Conservation (phyloP, 1,140 invertebrate species). For the Archegozetes longisetosus region DNA sequence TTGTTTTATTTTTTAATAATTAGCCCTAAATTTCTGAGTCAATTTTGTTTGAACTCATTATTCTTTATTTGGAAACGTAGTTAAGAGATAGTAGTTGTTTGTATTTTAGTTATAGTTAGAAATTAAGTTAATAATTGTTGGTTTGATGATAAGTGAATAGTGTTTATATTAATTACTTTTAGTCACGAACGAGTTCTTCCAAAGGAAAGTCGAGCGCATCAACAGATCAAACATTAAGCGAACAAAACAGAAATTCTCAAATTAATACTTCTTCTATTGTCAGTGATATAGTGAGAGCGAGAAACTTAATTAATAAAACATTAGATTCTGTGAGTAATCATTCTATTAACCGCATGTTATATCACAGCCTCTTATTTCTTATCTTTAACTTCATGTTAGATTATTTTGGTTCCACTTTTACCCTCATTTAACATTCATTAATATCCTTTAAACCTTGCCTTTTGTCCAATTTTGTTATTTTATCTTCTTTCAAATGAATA, state of each 20-base stretch:
- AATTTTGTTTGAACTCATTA: no score
- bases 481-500: neutral
- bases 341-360: neutral
- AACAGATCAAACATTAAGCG: no score
- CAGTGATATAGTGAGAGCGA: slow-evolving; percentile 10
- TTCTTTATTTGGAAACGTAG: no score
- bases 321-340: slow-evolving; percentile 14
- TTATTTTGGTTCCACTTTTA: neutral
- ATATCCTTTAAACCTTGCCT: neutral
- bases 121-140: no score
- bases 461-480: neutral
- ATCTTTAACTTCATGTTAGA: neutral
- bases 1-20: no score
- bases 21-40: no score
- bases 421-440: neutral
- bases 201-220: no score
- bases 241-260: neutral
- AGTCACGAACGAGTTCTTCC: no score
- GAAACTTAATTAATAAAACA: slow-evolving; percentile 8
- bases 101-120: no score
- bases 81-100: no score
- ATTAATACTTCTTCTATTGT: slow-evolving; percentile 4
- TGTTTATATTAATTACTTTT: no score
- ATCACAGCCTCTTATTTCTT: neutral
- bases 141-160: no score